Base-by-base conservation (phyloP, 92 coral and sea anemone genomes). In the Siderastrea radians region DNA sequence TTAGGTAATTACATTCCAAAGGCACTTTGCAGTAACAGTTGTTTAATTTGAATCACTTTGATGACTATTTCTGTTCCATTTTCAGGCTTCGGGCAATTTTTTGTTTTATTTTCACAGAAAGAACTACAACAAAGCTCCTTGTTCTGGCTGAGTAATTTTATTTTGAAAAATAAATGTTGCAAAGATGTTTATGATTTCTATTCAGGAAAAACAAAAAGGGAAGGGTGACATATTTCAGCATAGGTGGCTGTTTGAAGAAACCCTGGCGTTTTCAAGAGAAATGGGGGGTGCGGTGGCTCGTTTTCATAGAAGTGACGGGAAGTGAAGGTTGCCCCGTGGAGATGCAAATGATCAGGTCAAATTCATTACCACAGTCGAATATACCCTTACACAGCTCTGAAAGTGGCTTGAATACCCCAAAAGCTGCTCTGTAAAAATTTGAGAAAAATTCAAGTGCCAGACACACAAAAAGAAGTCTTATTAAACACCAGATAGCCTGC, bases 121-220 rank as follows among this genome's bases (percentile, higher is more conserved):
- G 16, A 77, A 92, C 70, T 92, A 92, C 69, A 84, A 88, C 86
- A 88, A 92, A 72, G 80, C 88, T 11, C 91, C 4, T 68, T 92
- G 43, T 66, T 92, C 7, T 92, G 90, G 90, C 53, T 92, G 10
- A 88, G 90, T 14, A 84, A 88, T 74, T 60, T 57, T 88, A 52
- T 92, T 72, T 70, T 85, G 92, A 91, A 53, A 88, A 53, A 54
- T 1, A 53, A 62, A 68, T 88, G 78, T 2, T 57, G 64, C 68
- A 53, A 65, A 15, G 91, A 85, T 61, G 55, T 92, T 44, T 89
- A 64, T 70, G 44, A 92, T 26, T 26, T 59, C 50, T 79, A 9
- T 88, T 47, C 38, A 26, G 38, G 38, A 26, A 26, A 26, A 26
- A 26, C 38, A 26, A 26, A 26, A 26, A 26, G 38, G 38, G 38